These are phyloP conservation scores for Notoglanidium macrostoma DNA, from an alignment of 2,797 vertebrate species.

Conservation along the genomic window DNA sequence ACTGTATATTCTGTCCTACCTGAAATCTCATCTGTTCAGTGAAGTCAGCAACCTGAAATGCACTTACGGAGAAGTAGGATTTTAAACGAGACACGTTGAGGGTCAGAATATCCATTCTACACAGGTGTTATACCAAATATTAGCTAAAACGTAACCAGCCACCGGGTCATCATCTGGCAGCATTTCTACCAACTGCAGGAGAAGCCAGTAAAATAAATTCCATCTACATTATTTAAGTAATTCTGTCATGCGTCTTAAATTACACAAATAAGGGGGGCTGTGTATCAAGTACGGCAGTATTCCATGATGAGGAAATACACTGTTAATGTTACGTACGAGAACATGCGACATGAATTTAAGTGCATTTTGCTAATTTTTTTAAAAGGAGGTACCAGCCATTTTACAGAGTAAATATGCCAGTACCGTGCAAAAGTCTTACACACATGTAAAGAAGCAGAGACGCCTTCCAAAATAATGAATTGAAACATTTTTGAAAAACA, in stretches of 20 bases:
- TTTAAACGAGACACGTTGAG: neutral
- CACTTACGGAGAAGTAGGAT: constrained; percentile 6
- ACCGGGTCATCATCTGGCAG: neutral
- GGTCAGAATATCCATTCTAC: neutral
- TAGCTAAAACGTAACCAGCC: neutral
- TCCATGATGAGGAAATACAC: neutral
- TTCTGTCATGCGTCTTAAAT: neutral
- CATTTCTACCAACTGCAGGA: neutral
- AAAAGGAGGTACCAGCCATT: neutral
- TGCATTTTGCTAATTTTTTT: neutral
- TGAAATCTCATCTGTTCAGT: neutral
- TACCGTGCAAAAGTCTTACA: neutral
- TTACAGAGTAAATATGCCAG: neutral
- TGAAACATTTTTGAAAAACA: neutral
- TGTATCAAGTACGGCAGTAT: neutral
- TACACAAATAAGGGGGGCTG: neutral
- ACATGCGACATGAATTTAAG: neutral
- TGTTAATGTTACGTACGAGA: neutral
- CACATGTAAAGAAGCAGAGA: neutral
- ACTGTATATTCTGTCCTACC: neutral
- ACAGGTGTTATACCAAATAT: neutral
- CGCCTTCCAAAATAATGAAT: neutral
- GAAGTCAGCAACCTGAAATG: constrained; percentile 11
- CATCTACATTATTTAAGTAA: neutral
- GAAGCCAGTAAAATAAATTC: neutral